Base-by-base conservation (phyloP, 2,113 vertebrate genomes). In the Mellivora capensis region DNA sequence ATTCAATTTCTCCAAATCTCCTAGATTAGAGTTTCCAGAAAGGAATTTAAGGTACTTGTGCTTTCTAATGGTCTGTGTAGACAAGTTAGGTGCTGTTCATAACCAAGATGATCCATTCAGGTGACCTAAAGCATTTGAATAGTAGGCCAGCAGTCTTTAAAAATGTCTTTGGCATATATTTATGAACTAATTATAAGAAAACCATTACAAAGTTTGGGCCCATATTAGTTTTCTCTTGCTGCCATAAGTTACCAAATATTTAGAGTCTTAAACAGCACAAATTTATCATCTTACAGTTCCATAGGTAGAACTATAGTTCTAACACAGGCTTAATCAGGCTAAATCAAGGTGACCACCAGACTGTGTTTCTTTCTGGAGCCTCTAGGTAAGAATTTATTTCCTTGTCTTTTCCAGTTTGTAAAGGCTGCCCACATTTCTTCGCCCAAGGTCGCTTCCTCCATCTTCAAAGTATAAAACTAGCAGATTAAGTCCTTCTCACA, bases 71-170 rank as follows among this genome's bases (percentile, higher is more conserved):
- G 20, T 29, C 39, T 52, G 6, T 90, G 7, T 69, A 96, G 93
- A 96, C 64, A 93, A 97, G 87, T 84, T 84, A 95, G 85, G 44
- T 67, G 3, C 88, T 97, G 6, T 89, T 97, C 97, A 96, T 91
- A 87, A 96, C 90, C 20, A 96, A 80, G 49, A 93, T 54, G 62
- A 93, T 54, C 39, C 52, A 93, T 93, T 97, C 82, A 89, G 5
- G n/a, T 84, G 80, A 44, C 13, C 27, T n/a, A 23, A 31, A 82
- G 69, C 64, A 97, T 91, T 95, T 94, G 82, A 69, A 59, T 4
- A 37, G 1, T 57, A 5, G 3, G 9, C 67, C 2, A 9, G 4
- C 62, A 3, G 4, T 87, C 83, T 95, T 98, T 61, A 96, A 83
- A 85, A n/a, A 42, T 90, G 76, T 61, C 94, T 96, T 93, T 91